Base-by-base conservation (phyloP, 2,797 vertebrate genomes). In the Oryzias sinensis region DNA sequence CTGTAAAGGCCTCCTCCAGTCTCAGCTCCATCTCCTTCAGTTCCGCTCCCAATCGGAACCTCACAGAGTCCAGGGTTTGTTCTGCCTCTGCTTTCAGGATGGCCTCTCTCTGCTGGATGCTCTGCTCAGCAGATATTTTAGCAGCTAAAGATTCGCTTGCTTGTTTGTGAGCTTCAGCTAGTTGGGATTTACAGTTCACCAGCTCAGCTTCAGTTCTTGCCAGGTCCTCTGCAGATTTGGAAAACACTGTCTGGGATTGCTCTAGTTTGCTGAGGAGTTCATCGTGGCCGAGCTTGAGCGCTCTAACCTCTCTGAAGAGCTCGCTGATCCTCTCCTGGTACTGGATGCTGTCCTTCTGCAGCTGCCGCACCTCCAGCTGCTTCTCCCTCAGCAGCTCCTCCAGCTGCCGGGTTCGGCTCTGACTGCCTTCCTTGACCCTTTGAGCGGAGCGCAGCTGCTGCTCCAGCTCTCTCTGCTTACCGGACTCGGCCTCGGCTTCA, bases 351-450 rank as follows among this genome's bases (percentile, higher is more conserved):
- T 97, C 95, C 56, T 89, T 96, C 82, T 98, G 97, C 66, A 98
- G 88, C 85, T 99, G 96, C 37, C 92, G 93, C 2, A 99, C 92
- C 75, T 99, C 97, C 77, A 95, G 89, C 77, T 99, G 97, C 65
- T 99, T 99, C 79, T 97, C 95, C 77, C 93, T 93, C 70, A 99
- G 80, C 66, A 99, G 88, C 16, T 99, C 97, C 74, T 99, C 96
- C 42, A 99, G 94, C 82, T 99, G 96, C 6, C 92, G 91, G 0
- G 91, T 71, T 46, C 95, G 86, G 44, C 84, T 93, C 81, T 94
- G 93, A 74, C 87, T 93, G 14, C 88, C 89, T 56, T 93, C 93
- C 64, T 80, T 90, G 33, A 91, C 90, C 60, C 90, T 91, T 81
- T 94, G 91, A 6, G 86, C 90, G 13, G 92, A 92, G 70, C 92